Conservation (phyloP, 2,797 vertebrate species). For the Rhynchonycteris naso region DNA sequence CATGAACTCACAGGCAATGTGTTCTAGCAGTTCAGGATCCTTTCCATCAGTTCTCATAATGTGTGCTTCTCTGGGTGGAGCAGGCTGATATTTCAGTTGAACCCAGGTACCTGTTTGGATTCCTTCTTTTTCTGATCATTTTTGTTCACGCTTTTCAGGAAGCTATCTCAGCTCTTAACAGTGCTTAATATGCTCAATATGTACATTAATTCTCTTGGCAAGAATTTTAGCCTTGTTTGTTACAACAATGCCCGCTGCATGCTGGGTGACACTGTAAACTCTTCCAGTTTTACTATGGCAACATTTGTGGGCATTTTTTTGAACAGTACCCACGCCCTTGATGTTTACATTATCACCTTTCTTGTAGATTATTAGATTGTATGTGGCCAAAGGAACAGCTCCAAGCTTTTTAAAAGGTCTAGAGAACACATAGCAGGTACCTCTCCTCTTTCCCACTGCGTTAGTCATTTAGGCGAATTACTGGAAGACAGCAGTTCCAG, state of each 20-base stretch:
- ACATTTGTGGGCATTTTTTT: neutral
- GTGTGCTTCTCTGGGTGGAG: neutral
- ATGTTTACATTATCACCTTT: neutral
- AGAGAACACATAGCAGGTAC: neutral
- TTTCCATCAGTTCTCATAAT: neutral
- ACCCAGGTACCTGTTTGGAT: neutral
- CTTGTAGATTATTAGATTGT: neutral
- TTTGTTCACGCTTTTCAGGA: neutral
- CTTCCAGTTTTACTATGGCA: neutral
- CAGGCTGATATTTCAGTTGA: neutral
- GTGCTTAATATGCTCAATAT: neutral
- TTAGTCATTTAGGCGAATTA: neutral
- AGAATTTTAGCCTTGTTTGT: neutral
- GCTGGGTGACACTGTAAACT: neutral
- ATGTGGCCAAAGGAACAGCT: neutral
- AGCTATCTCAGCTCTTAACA: neutral
- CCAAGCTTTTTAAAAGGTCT: neutral
- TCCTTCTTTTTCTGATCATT: neutral
- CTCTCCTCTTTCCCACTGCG: neutral
- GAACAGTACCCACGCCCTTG: neutral
- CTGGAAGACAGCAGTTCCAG: neutral
- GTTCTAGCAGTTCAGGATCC: neutral
- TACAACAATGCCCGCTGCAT: neutral
- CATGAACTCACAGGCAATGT: neutral
- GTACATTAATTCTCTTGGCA: neutral